Evolutionary conservation across 2,888 invertebrate species (phyloP), one percentile per base, ranked within the genome.

Genomic region (Diarsia brunnea): DNA sequence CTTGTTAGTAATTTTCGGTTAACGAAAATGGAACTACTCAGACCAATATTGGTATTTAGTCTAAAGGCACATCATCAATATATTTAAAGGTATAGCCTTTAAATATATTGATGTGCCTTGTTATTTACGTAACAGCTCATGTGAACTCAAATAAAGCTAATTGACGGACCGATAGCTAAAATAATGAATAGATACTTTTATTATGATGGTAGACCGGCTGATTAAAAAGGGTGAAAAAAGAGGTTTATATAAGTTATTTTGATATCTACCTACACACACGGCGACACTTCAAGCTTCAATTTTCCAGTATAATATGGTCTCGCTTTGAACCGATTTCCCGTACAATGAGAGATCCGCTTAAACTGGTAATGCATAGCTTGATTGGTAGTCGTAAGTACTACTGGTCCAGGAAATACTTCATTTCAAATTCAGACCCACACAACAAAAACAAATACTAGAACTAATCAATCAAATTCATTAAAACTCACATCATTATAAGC

Each of bases 381-480:
- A n/a, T n/a, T n/a, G n/a, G n/a, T n/a, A n/a, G n/a, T n/a, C n/a
- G n/a, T 19, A 45, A 1, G 24, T n/a, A 53, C 1, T 11, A 11
- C 24, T 19, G 12, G 1, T n/a, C 21, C 7, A 27, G 27, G 16
- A 24, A 60, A 21, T 21, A 31, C 4, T 4, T 31, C 11, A 31
- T 21, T 4, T 38, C 60, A 31, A 5, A 12, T 60, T 65, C 3
- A 10, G 21, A 21, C 10, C 21, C 10, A 61, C n/a, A 21, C 24
- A 51, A 24, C n/a, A 49, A 38, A 31, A 12, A 8, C 12, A 49
- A 2, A 66, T n/a, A n/a, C 0, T 21, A 43, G 12, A 70, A 14
- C 19, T 24, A 49, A 70, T 65, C 49, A 19, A 70, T 70, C 65
- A 65, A 70, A 38, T 70, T 49, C n/a, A 49, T 49, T 38, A 14